A percentile compares a stretch with the other conserved stretches of the same genome.
Evolutionary conservation across 2,113 vertebrate species (phyloP).

Genomic region (Entosphenus tridentatus): DNA sequence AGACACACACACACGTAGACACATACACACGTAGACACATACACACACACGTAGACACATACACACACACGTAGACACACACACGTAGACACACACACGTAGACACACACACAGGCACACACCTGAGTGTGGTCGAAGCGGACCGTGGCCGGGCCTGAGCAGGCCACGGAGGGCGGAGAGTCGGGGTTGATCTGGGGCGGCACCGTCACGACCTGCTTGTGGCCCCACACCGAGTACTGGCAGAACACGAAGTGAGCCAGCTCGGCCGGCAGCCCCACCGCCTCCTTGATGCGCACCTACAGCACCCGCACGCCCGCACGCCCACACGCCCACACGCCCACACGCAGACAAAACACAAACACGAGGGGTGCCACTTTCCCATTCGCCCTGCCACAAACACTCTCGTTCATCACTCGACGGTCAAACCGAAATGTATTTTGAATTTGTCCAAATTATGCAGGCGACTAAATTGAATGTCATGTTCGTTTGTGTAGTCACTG

Average conservation of each 20-base stretch:
- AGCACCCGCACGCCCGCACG: not conserved
- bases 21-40: not conserved
- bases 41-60: not conserved
- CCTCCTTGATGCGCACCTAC: constrained; percentile 87
- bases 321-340: not conserved
- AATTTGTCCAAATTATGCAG: too few species aligned
- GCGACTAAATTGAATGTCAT: too few species aligned
- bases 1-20: not conserved
- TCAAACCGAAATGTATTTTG: too few species aligned
- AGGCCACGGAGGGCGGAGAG: not conserved
- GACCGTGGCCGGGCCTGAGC: not conserved
- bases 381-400: too few species aligned
- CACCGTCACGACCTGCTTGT: constrained; percentile 48
- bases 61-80: not conserved
- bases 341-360: not conserved
- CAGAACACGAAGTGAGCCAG: constrained; percentile 98
- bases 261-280: constrained; percentile 62
- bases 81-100: not conserved
- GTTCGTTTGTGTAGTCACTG: too few species aligned
- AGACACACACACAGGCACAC: not conserved
- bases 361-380: not conserved
- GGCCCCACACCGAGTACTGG: constrained; percentile 91
- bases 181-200: constrained; percentile 83
- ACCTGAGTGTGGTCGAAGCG: not conserved
- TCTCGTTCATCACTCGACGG: too few species aligned